Conservation (phyloP, 1,140 invertebrate genomes). For the Belonocnema kinseyi region DNA sequence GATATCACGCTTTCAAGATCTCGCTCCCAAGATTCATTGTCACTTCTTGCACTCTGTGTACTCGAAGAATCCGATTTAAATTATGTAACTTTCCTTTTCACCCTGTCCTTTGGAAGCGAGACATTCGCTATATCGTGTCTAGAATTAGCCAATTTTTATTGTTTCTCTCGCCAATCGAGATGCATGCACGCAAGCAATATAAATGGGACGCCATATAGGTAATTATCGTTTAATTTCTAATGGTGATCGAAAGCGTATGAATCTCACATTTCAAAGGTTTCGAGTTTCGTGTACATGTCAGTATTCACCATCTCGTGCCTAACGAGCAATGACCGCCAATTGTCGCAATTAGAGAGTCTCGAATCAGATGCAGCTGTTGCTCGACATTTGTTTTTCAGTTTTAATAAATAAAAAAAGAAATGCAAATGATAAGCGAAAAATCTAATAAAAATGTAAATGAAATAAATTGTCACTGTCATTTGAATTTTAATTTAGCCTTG, state of each 20-base stretch:
- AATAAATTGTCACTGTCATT: too few relatives aligned
- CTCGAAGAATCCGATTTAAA: neutral
- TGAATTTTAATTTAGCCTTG: too few relatives aligned
- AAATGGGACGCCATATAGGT: neutral
- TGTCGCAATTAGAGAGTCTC: slow-evolving; percentile 48
- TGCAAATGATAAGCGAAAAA: neutral
- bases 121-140: slow-evolving; percentile 8
- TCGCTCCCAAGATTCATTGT: slow-evolving; percentile 1
- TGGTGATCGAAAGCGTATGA: neutral
- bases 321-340: slow-evolving; percentile 50
- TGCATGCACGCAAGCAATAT: neutral
- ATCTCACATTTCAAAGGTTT: slow-evolving; percentile 1
- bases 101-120: neutral
- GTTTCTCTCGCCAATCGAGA: neutral
- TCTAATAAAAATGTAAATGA: neutral
- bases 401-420: neutral
- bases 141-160: slow-evolving; percentile 12
- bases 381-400: slow-evolving; percentile 7
- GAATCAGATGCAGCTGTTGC: slow-evolving; percentile 50
- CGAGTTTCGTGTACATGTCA: neutral
- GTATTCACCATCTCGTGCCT: slow-evolving; percentile 28
- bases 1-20: neutral
- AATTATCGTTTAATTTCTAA: slow-evolving; percentile 26
- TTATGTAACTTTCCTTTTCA: slow-evolving; percentile 24
- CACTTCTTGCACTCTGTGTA: slow-evolving; percentile 1